Conservation (phyloP, 2,113 vertebrate genomes). For the Strix uralensis region DNA sequence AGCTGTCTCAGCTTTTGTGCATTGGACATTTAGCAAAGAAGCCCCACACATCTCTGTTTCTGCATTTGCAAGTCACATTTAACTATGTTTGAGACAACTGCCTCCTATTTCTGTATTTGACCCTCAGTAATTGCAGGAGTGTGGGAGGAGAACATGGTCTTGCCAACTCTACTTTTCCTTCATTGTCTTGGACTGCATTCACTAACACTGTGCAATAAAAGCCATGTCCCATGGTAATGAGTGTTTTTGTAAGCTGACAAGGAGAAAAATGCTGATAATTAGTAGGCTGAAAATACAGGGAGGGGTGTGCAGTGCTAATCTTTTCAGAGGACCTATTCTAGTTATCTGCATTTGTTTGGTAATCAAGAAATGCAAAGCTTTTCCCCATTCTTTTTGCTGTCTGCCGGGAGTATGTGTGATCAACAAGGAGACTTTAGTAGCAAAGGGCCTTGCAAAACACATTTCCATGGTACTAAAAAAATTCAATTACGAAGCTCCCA, state of each 20-base stretch:
- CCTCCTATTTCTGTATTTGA: background rate
- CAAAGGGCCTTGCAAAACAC: background rate
- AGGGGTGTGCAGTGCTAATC: background rate
- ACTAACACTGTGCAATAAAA: background rate
- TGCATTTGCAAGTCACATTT: background rate
- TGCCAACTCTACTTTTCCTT: background rate
- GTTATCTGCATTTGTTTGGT: background rate
- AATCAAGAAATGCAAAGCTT: background rate
- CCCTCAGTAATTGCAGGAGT: background rate
- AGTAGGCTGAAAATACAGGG: background rate
- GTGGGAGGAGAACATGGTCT: background rate
- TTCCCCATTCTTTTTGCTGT: background rate
- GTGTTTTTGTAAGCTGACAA: background rate
- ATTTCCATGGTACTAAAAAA: background rate
- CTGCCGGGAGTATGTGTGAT: background rate
- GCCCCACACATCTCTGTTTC: accelerated
- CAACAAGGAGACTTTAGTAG: background rate
- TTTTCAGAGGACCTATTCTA: background rate
- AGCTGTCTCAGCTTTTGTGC: background rate
- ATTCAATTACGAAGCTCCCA: background rate
- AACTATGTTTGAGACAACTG: background rate
- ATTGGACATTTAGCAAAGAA: background rate
- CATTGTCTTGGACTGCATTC: background rate
- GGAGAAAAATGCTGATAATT: background rate
- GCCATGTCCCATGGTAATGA: background rate